Base-by-base conservation (phyloP, 2,797 vertebrate species). In the Furcifer pardalis region DNA sequence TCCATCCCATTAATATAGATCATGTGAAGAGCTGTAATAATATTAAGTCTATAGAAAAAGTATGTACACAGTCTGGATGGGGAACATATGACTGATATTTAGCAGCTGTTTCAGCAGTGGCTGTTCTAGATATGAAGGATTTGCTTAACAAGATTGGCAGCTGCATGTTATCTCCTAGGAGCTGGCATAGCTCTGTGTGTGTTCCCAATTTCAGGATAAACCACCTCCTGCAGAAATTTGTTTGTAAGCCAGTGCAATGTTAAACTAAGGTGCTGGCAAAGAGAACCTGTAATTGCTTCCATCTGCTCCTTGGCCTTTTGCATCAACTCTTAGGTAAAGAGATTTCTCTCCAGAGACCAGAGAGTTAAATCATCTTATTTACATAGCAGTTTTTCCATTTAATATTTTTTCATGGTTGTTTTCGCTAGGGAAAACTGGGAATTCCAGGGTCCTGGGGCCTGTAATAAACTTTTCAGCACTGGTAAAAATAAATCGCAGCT, bases 331-430 rank as follows among this genome's bases (percentile, higher is more conserved):
- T 84, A 69, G 23, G 9, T 60, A 71, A 5, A 25, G 32, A 77
- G 75, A 84, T 77, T 84, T 83, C 66, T 66, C 74, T 40, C 32
- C 30, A 69, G 65, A 21, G 52, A 69, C 30, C 21, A 63, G 63
- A 77, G 65, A 60, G 65, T 60, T 84, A 42, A 49, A n/a, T 77
- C 65, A 35, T 77, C 42, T 77, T 77, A 69, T 60, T 77, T 84
- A 44, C 65, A 56, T 27, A 40, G 59, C 75, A 77, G n/a, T 59
- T 68, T n/a, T 77, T 60, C 49, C 32, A 17, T 65, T 73, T 79
- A 79, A 63, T 65, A 1, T 23, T 27, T 73, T n/a, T 73, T 63
- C 65, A 79, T 56, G 74, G 25, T 9, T 17, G 65, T 56, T 56
- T 17, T 79, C 27, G 17, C 30, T 27, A 25, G 32, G 49, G 30